Conservation (phyloP, 2,888 invertebrate species). For the Leptinotarsa rubiginosa region DNA sequence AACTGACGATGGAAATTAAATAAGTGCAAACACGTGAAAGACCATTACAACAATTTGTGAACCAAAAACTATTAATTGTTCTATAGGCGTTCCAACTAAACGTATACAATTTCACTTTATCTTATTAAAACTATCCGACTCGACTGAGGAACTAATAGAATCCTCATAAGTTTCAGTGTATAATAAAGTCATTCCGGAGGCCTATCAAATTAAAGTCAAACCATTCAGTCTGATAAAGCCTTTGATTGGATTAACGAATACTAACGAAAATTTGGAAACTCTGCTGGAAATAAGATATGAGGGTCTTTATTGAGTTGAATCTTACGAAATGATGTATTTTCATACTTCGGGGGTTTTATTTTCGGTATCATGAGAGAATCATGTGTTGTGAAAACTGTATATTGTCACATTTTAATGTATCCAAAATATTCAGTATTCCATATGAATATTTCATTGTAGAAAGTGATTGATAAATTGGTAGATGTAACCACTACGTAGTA, state of each 20-base stretch:
- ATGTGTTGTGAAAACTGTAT: not conserved
- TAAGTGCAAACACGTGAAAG: too few relatives aligned
- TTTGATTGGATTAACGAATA: conserved; percentile 8
- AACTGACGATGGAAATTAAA: too few relatives aligned
- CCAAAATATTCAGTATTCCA: too few relatives aligned
- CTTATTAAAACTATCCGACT: not conserved
- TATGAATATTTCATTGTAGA: too few relatives aligned
- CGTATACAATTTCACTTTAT: conserved; percentile 8
- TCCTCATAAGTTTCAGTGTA: conserved; percentile 1
- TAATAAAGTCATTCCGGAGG: conserved; percentile 2
- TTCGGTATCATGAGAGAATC: too few relatives aligned
- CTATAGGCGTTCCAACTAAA: not conserved
- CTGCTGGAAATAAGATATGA: conserved; percentile 5
- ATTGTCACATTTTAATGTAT: not conserved
- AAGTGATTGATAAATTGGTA: too few relatives aligned
- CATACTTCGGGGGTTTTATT: not conserved
- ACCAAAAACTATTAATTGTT: not conserved
- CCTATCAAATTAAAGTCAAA: conserved; percentile 14
- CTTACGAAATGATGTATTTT: not conserved
- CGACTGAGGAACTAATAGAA: conserved; percentile 6
- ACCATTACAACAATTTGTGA: too few relatives aligned
- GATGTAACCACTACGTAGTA: too few relatives aligned
- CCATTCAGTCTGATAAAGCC: conserved; percentile 12
- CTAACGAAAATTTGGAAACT: conserved; percentile 10
- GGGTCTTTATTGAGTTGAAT: not conserved